A percentile compares a stretch with the other conserved stretches of the same genome.
Evolutionary conservation across 2,888 invertebrate species (phyloP).

Genomic region (Melanchra persicariae): DNA sequence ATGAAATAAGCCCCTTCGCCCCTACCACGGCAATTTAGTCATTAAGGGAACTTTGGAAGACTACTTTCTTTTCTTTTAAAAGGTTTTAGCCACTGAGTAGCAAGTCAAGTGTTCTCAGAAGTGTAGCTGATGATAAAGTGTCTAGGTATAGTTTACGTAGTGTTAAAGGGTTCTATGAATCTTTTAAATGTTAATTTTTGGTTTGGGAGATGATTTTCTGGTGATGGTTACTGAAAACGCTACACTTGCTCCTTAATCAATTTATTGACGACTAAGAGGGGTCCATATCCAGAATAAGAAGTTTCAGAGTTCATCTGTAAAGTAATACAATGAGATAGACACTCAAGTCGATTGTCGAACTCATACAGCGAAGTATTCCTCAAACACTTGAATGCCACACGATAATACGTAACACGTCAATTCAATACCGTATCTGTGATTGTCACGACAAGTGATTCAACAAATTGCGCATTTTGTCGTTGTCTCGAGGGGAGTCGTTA

Average conservation of each 20-base stretch:
- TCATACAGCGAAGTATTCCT: constrained; percentile 10
- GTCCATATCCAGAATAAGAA: too few species aligned
- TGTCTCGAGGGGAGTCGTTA: constrained; percentile 70
- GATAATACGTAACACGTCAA: constrained; percentile 54
- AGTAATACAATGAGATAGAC: constrained; percentile 6
- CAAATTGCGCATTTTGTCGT: constrained; percentile 77
- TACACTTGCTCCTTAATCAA: background rate
- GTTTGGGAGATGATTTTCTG: background rate
- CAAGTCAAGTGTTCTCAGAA: constrained; percentile 13
- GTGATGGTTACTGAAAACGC: background rate
- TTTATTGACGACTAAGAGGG: background rate
- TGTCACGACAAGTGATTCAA: constrained; percentile 72
- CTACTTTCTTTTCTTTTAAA: constrained; percentile 29
- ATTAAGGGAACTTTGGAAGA: constrained; percentile 27
- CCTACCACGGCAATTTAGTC: constrained; percentile 50
- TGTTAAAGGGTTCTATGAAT: constrained; percentile 18
- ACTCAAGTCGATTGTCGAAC: background rate
- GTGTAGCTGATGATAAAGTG: constrained; percentile 6
- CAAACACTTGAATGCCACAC: constrained; percentile 43
- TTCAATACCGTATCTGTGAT: constrained; percentile 64
- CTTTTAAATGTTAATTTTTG: background rate
- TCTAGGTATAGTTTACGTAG: constrained; percentile 10
- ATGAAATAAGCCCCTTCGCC: constrained; percentile 51
- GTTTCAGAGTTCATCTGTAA: background rate
- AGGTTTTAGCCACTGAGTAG: constrained; percentile 29